These are phyloP conservation scores for Sebastes elongatus DNA, from an alignment of 2,797 vertebrate species.

Conservation along the genomic window DNA sequence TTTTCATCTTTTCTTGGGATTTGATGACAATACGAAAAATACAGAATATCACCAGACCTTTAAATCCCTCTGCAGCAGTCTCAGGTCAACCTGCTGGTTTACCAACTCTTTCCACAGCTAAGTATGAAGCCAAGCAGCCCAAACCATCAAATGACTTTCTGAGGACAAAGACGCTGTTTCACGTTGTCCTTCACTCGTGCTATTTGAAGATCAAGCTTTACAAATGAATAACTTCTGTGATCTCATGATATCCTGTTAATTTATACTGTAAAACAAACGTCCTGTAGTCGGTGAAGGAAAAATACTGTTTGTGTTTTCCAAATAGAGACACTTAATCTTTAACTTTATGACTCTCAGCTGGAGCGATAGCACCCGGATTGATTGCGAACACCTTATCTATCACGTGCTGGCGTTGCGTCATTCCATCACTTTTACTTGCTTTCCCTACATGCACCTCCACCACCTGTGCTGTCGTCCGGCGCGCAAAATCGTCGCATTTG, in stretches of 20 bases:
- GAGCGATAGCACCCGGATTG: not conserved
- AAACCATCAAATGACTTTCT: not conserved
- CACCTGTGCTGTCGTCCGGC: slow-evolving; percentile 30
- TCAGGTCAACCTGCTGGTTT: not conserved
- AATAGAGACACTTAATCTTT: slow-evolving; percentile 13
- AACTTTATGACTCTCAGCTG: not conserved
- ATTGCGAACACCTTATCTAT: not conserved
- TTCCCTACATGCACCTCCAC: not conserved
- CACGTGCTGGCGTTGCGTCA: not conserved
- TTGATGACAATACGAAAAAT: not conserved
- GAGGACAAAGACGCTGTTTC: slow-evolving; percentile 10
- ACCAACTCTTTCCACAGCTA: not conserved
- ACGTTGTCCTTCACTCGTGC: not conserved
- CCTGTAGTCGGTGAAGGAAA: not conserved
- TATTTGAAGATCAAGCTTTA: not conserved
- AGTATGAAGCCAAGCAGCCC: slow-evolving; percentile 6
- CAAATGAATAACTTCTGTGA: slow-evolving; percentile 1
- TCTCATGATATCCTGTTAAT: slow-evolving; percentile 24
- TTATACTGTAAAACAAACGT: not conserved
- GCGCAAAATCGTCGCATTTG: not conserved
- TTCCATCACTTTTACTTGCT: slow-evolving; percentile 15
- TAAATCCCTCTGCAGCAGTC: not conserved
- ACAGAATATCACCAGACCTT: not conserved
- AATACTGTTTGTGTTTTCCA: not conserved
- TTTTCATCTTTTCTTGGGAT: not conserved